Percentiles rank a stretch among this genome's conserved stretches.
These are phyloP conservation scores for Danio tinwini DNA, from an alignment of 2,797 vertebrate species.

Conservation along the genomic window DNA sequence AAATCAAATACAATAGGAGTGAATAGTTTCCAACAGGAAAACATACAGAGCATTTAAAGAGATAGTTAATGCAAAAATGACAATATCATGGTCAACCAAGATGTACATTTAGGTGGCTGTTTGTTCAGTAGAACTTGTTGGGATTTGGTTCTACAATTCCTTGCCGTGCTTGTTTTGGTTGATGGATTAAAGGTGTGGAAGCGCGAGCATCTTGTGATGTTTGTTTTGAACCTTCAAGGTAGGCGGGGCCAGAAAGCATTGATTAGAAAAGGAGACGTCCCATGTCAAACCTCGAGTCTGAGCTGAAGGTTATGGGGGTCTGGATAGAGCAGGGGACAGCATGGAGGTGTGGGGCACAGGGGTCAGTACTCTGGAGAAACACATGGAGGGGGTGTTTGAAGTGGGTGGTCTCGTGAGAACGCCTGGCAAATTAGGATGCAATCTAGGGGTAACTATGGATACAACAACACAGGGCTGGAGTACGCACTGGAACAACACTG, in stretches of 20 bases:
- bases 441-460: conserved; percentile 60
- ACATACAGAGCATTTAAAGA: too few relatives aligned
- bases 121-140: too few relatives aligned
- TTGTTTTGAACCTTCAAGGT: conserved; percentile 45
- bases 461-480: conserved; percentile 46
- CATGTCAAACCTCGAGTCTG: conserved; percentile 43
- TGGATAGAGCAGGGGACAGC: conserved; percentile 34
- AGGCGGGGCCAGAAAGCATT: conserved; percentile 45
- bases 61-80: too few relatives aligned
- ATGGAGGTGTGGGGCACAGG: conserved; percentile 34
- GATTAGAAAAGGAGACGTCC: conserved; percentile 55
- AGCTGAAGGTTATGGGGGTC: conserved; percentile 48
- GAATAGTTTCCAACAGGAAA: too few relatives aligned
- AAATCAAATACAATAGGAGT: too few relatives aligned
- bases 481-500: conserved; percentile 32
- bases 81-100: too few relatives aligned
- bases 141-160: neutral
- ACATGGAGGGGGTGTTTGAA: conserved; percentile 16
- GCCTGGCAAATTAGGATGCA: conserved; percentile 61
- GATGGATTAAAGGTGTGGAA: conserved; percentile 16
- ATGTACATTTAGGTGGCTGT: too few relatives aligned
- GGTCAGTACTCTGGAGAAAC: conserved; percentile 53
- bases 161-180: conserved; percentile 44
- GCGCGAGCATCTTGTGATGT: conserved; percentile 38
- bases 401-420: conserved; percentile 51